phyloP scores from a whole-genome alignment of 2,888 invertebrate genomes.

The Pristionchus arcanus region DNA sequence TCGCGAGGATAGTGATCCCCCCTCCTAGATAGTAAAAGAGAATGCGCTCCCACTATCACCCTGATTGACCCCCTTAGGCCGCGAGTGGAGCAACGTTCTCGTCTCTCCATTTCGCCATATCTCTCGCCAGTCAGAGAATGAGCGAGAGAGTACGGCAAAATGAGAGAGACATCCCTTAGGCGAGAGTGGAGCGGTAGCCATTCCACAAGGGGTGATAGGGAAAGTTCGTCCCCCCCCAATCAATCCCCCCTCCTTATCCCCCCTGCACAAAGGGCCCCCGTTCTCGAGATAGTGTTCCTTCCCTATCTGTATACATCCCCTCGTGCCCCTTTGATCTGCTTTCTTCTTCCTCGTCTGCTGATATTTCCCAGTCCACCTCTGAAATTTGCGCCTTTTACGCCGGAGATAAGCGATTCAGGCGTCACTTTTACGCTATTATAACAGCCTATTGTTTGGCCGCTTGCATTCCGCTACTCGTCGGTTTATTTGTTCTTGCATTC shows the following conservation, averaged over 20 bases:
- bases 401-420: background rate
- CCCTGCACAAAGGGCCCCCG: background rate
- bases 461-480: background rate
- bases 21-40: background rate
- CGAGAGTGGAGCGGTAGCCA: background rate
- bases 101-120: no score
- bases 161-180: no score
- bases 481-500: background rate
- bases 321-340: background rate
- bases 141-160: no score
- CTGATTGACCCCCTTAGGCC: constrained; percentile 36
- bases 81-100: no score
- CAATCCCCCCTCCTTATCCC: constrained; percentile 27
- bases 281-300: constrained; percentile 21
- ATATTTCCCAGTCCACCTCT: background rate
- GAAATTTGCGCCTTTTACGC: constrained; percentile 11
- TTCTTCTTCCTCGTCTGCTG: background rate
- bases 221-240: constrained; percentile 27
- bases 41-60: constrained; percentile 29
- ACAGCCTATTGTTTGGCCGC: background rate
- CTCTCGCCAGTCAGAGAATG: no score
- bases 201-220: background rate
- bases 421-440: constrained; percentile 8
- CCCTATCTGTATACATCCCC: constrained; percentile 35
- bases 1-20: background rate